Conservation (phyloP, 2,113 vertebrate genomes). For the Laticauda laticaudata region DNA sequence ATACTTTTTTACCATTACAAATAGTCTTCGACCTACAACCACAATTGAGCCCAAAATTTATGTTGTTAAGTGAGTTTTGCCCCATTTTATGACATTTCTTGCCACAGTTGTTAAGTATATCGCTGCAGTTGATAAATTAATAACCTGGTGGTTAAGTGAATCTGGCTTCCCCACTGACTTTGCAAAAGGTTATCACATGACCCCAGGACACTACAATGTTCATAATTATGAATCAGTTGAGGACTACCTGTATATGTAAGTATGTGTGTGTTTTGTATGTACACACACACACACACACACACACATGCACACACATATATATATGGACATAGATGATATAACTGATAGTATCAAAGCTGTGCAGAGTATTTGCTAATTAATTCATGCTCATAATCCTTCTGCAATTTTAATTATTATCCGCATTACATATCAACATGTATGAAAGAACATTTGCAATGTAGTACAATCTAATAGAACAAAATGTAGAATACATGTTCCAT, state of each 20-base stretch:
- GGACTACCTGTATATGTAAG: too few species aligned
- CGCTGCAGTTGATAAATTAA: not conserved
- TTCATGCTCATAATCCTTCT: not conserved
- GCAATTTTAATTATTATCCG: not conserved
- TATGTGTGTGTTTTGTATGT: too few species aligned
- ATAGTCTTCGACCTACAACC: too few species aligned
- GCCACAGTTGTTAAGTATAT: not conserved
- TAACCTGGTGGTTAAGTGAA: not conserved
- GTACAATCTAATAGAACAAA: not conserved
- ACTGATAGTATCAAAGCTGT: constrained; percentile 4
- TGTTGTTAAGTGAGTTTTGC: not conserved
- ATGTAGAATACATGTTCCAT: not conserved
- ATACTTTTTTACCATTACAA: too few species aligned
- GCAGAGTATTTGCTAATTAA: constrained; percentile 3
- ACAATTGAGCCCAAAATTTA: too few species aligned
- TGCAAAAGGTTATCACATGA: not conserved
- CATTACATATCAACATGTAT: constrained; percentile 3
- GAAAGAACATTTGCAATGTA: not conserved
- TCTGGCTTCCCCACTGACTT: not conserved
- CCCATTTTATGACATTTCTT: not conserved
- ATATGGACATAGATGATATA: not conserved
- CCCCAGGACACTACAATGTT: too few species aligned
- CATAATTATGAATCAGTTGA: too few species aligned
- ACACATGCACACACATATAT: too few species aligned
- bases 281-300: too few species aligned